Evolutionary conservation across 2,797 vertebrate genomes (phyloP).

Genomic region (Nannoperca obscura): DNA sequence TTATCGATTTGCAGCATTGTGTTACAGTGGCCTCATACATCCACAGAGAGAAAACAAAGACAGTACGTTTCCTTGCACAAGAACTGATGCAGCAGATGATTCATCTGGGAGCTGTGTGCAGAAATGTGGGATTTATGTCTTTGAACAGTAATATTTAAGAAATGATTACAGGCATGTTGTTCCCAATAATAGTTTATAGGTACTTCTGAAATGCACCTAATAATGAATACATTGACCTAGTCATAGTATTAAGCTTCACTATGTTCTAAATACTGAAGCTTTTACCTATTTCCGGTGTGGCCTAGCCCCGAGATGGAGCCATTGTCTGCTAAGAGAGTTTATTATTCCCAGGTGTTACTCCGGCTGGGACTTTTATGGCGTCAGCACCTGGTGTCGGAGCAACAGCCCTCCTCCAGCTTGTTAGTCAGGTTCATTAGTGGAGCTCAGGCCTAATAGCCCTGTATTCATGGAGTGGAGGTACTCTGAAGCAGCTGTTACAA

Average conservation of each 20-base stretch:
- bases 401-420: conserved; percentile 56
- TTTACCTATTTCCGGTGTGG: conserved; percentile 20
- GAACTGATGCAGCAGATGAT: neutral
- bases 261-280: neutral
- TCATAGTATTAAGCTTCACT: neutral
- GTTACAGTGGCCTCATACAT: too few relatives aligned
- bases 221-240: neutral
- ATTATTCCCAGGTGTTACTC: conserved; percentile 76
- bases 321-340: conserved; percentile 52
- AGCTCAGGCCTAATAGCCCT: conserved; percentile 64
- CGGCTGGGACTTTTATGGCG: conserved; percentile 58
- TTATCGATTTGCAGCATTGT: neutral
- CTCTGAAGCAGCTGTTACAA: conserved; percentile 55
- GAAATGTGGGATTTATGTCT: neutral
- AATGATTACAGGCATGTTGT: neutral
- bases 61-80: neutral
- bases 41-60: neutral
- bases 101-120: neutral
- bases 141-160: neutral
- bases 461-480: conserved; percentile 60
- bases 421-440: conserved; percentile 72
- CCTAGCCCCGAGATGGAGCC: conserved; percentile 31
- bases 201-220: conserved; percentile 1
- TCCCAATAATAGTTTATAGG: conserved; percentile 5
- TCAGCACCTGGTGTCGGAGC: conserved; percentile 69